Evolutionary conservation across 2,888 invertebrate species (phyloP), one percentile per base, ranked within the genome.

Genomic region (Oeneis ivallda): DNA sequence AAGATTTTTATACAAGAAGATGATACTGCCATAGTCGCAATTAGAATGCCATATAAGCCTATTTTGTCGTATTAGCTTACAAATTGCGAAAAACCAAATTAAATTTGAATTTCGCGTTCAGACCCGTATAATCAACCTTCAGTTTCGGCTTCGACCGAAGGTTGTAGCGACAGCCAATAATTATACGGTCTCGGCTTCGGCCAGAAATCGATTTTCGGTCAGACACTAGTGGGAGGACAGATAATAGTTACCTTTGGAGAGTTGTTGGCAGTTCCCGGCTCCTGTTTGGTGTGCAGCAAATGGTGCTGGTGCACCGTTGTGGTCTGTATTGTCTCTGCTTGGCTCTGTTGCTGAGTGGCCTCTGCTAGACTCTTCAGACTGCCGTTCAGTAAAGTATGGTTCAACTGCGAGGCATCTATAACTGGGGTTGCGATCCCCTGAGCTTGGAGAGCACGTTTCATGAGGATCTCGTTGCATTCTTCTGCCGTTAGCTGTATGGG

Each of bases 391-490:
- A 92, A 67, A 0, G 90, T 83, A 61, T 92, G 92, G 72, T 89
- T 92, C 43, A 91, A 74, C 72, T 92, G 92, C 1, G 92, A 89
- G 0, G 92, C 85, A 61, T 92, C 91, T 75, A 92, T 88, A 11
- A 92, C 92, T 0, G 92, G 87, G 3, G 90, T 91, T 2, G 90
- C 86, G 6, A 92, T 93, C 9, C 92, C 94, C 71, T 92, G 92
- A 2, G 95, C 94, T 72, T 95, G 95, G 0, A 95, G 90, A 1
- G 95, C 95, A 71, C 95, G 87, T 79, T 95, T 95, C 94, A 95
- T 95, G 72, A 95, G 86, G 70, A 95, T 95, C 85, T 95, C 95
- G 83, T 95, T 95, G 87, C 95, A 95, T 92, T 95, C 95, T 82
- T 95, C 95, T 1, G 95, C 94, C 0, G 95, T 95, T 17, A 95